phyloP scores from a whole-genome alignment of 2,113 vertebrate genomes.

The Ceyx melanurus region DNA sequence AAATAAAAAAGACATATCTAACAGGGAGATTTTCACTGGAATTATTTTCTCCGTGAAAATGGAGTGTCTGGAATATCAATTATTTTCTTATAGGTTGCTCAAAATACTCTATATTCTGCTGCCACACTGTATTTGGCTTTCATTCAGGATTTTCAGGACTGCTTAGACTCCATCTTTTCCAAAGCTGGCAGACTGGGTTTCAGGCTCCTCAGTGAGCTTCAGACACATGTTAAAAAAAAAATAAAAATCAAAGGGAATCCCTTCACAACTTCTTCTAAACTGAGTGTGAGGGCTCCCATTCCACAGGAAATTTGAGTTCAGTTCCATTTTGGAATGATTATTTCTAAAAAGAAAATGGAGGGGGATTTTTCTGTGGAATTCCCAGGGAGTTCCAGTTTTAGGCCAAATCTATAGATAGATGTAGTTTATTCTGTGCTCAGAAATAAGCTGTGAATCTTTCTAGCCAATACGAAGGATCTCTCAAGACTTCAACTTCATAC shows the following conservation, averaged over 20 bases:
- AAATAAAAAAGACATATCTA: neutral
- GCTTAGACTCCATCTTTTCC: neutral
- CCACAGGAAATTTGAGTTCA: neutral
- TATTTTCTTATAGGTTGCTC: neutral
- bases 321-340: constrained; percentile 27
- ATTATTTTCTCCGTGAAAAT: neutral
- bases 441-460: constrained; percentile 62
- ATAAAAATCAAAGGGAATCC: neutral
- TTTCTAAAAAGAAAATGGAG: neutral
- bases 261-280: constrained; percentile 14
- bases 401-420: constrained; percentile 63
- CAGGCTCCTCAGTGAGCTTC: neutral
- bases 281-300: neutral
- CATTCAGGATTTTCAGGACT: neutral
- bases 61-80: neutral
- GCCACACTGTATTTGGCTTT: neutral
- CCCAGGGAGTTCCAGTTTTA: constrained; percentile 13
- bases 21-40: neutral
- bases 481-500: neutral
- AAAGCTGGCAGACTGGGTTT: neutral
- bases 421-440: constrained; percentile 27
- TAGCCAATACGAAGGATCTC: neutral
- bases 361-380: constrained; percentile 27
- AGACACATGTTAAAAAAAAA: neutral
- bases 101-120: neutral